Percentiles rank a stretch among this genome's conserved stretches.
Conservation (phyloP, 1,140 invertebrate genomes). For the Ephestia elutella region DNA sequence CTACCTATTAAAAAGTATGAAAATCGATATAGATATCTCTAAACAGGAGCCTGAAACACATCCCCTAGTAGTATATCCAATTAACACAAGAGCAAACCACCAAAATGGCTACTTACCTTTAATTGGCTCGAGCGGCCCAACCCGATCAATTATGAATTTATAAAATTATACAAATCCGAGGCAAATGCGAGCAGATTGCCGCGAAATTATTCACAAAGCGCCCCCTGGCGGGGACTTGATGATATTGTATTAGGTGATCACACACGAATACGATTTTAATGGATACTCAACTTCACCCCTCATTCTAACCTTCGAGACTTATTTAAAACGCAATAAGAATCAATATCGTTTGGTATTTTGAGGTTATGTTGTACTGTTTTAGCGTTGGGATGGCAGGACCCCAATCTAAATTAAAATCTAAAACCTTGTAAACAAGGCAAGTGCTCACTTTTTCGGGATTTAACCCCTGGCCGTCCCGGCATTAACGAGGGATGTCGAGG, state of each 20-base stretch:
- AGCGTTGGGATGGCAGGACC: slow-evolving; percentile 34
- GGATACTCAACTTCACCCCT: slow-evolving; percentile 48
- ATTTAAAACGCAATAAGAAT: slow-evolving; percentile 31
- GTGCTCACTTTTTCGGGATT: slow-evolving; percentile 76
- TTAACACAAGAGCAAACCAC: background rate
- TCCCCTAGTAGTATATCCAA: background rate
- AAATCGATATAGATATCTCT: no score
- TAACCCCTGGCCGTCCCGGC: slow-evolving; percentile 71
- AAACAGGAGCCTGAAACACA: background rate
- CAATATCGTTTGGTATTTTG: slow-evolving; percentile 30
- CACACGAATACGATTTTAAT: slow-evolving; percentile 75
- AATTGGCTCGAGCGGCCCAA: slow-evolving; percentile 1
- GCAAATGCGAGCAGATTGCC: slow-evolving; percentile 67
- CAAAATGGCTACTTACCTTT: slow-evolving; percentile 4
- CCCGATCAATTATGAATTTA: slow-evolving; percentile 44
- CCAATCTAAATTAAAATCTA: slow-evolving; percentile 77
- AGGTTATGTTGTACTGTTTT: slow-evolving; percentile 42
- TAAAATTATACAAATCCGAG: slow-evolving; percentile 56
- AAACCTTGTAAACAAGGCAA: slow-evolving; percentile 76
- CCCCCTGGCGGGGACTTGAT: slow-evolving; percentile 62
- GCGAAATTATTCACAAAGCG: slow-evolving; percentile 71
- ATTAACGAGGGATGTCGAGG: slow-evolving; percentile 70
- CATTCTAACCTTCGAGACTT: slow-evolving; percentile 27
- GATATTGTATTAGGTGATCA: slow-evolving; percentile 76
- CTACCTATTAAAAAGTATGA: no score